phyloP scores from a whole-genome alignment of 1,140 invertebrate genomes.

The Drosophila subpulchrella region DNA sequence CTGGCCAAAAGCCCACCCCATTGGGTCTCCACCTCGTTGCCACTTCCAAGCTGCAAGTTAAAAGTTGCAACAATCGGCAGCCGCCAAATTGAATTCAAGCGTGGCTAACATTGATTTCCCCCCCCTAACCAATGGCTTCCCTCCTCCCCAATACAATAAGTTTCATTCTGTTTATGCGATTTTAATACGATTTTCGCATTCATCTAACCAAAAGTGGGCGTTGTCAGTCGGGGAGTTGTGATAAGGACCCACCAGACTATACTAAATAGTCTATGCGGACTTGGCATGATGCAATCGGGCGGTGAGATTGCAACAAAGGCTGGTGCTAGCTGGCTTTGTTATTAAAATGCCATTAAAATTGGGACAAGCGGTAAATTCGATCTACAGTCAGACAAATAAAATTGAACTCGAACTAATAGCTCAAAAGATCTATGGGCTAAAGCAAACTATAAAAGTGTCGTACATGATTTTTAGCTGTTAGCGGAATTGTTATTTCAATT shows the following conservation, averaged over 20 bases:
- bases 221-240: slow-evolving; percentile 41
- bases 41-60: slow-evolving; percentile 42
- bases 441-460: no score
- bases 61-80: slow-evolving; percentile 63
- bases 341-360: slow-evolving; percentile 79
- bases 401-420: no score
- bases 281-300: slow-evolving; percentile 68
- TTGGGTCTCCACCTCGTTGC: slow-evolving; percentile 6
- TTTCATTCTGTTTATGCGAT: slow-evolving; percentile 73
- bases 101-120: slow-evolving; percentile 73
- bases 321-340: slow-evolving; percentile 46
- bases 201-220: slow-evolving; percentile 56
- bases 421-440: no score
- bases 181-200: slow-evolving; percentile 67
- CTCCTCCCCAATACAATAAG: slow-evolving; percentile 55
- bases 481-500: no score
- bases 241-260: slow-evolving; percentile 54
- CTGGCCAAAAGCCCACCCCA: slow-evolving; percentile 16
- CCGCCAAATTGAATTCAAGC: slow-evolving; percentile 72
- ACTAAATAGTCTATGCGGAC: slow-evolving; percentile 5
- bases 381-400: slow-evolving; percentile 22
- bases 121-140: slow-evolving; percentile 1
- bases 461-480: no score
- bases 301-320: slow-evolving; percentile 62
- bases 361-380: slow-evolving; percentile 57